These are phyloP conservation scores for Pectinophora gossypiella DNA, from an alignment of 1,140 invertebrate genomes.

Conservation along the genomic window DNA sequence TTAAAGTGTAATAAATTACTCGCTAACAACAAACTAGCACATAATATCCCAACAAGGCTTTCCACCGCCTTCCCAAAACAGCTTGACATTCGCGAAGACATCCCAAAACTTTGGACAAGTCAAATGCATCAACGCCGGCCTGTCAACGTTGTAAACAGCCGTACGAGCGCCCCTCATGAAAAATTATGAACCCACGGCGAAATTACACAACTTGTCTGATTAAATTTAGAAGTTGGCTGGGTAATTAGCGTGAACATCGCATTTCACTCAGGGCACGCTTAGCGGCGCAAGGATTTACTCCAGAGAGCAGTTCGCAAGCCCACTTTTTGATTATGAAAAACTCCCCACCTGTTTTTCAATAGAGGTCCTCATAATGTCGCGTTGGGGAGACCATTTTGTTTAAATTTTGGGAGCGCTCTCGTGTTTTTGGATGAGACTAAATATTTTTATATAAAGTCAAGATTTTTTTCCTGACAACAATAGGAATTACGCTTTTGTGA, in stretches of 20 bases:
- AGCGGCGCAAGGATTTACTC: constrained; percentile 39
- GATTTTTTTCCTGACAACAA: too few relatives aligned
- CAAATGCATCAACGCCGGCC: neutral
- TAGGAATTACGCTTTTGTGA: too few relatives aligned
- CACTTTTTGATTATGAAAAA: constrained; percentile 32
- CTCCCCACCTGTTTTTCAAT: neutral
- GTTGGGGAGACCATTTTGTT: neutral
- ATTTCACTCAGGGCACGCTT: constrained; percentile 59
- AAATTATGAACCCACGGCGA: constrained; percentile 52
- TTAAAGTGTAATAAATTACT: too few relatives aligned
- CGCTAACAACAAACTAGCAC: too few relatives aligned
- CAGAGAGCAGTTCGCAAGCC: constrained; percentile 33
- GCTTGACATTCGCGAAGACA: too few relatives aligned
- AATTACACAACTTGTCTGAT: constrained; percentile 64
- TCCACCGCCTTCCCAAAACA: too few relatives aligned
- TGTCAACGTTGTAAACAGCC: constrained; percentile 1
- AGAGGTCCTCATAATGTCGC: neutral
- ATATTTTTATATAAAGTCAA: too few relatives aligned
- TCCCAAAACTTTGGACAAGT: neutral
- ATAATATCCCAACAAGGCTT: too few relatives aligned
- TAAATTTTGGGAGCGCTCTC: too few relatives aligned
- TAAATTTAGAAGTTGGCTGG: constrained; percentile 65
- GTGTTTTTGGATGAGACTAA: too few relatives aligned
- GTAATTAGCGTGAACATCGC: constrained; percentile 65
- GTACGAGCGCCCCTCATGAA: constrained; percentile 36